These are phyloP conservation scores for Pangasianodon gigas DNA, from an alignment of 2,113 vertebrate species.

Conservation along the genomic window DNA sequence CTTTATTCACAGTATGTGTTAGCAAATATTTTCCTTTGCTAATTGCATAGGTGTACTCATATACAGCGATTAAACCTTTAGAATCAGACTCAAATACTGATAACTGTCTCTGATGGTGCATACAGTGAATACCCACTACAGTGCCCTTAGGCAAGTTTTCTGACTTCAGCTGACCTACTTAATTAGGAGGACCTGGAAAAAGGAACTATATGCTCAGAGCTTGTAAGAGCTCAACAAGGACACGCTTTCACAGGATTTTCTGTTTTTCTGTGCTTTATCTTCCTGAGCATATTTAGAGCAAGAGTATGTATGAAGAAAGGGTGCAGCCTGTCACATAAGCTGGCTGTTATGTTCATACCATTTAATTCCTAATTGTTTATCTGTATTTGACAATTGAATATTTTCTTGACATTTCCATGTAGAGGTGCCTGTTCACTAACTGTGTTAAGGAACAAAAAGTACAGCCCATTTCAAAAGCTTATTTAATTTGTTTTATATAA, in stretches of 20 bases:
- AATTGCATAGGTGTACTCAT: not conserved
- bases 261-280: not conserved
- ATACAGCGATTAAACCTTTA: not conserved
- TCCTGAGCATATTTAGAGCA: constrained; percentile 21
- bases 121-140: not conserved
- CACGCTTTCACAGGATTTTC: constrained; percentile 34
- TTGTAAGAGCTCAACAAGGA: constrained; percentile 8
- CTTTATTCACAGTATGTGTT: not conserved
- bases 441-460: not conserved
- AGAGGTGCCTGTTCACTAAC: not conserved
- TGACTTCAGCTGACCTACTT: constrained; percentile 15
- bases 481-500: not conserved
- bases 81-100: constrained; percentile 14
- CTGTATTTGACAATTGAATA: not conserved
- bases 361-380: not conserved
- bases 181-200: constrained; percentile 18
- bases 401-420: not conserved
- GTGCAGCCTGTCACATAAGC: not conserved
- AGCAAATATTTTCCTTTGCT: not conserved
- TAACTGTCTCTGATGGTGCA: not conserved
- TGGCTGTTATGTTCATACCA: not conserved
- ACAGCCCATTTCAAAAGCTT: not conserved
- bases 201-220: not conserved
- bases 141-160: constrained; percentile 28
- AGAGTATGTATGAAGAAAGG: not conserved